phyloP scores from a whole-genome alignment of 2,888 invertebrate genomes.

The Ophion slaviceki region DNA sequence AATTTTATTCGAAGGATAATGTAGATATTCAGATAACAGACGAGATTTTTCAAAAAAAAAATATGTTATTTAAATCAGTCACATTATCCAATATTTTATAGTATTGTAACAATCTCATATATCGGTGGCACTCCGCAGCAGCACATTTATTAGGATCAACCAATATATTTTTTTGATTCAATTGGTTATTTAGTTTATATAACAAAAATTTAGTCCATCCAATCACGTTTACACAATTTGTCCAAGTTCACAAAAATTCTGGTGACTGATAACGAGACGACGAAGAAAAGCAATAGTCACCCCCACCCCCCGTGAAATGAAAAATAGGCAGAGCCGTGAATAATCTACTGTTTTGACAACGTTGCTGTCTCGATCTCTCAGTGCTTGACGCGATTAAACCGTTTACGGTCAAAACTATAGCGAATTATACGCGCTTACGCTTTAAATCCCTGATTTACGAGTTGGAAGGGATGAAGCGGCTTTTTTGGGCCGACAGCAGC shows the following conservation, averaged over 20 bases:
- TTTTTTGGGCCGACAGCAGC: conserved; percentile 3
- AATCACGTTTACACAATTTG: neutral
- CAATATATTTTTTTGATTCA: no score
- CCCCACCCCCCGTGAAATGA: conserved; percentile 28
- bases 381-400: conserved; percentile 79
- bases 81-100: no score
- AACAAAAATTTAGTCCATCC: neutral
- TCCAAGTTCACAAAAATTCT: neutral
- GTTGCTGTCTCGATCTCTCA: conserved; percentile 69
- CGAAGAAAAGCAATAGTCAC: neutral
- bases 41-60: no score
- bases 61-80: no score
- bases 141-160: no score
- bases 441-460: conserved; percentile 82
- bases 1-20: no score
- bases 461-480: conserved; percentile 37
- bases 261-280: neutral
- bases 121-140: no score
- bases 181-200: neutral
- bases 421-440: conserved; percentile 78
- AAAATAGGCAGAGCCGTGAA: conserved; percentile 71
- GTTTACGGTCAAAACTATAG: conserved; percentile 81
- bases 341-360: conserved; percentile 83
- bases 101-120: no score
- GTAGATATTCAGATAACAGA: no score